Percentiles rank a stretch among this genome's conserved stretches.
These are phyloP conservation scores for Spinus pinus DNA, from an alignment of 2,797 vertebrate species.

Conservation along the genomic window DNA sequence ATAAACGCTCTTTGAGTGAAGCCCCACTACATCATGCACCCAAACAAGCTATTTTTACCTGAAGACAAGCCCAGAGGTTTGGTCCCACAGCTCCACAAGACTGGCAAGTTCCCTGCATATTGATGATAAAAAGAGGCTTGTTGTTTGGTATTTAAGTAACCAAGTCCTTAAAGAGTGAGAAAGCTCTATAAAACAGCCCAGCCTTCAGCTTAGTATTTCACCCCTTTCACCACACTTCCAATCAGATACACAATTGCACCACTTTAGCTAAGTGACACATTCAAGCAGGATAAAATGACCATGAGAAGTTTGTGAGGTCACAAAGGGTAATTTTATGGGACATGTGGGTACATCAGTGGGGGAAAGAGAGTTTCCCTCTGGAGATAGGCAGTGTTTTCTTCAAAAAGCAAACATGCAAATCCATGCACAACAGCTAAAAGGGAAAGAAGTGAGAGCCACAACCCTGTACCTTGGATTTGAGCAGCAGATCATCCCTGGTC, in stretches of 20 bases:
- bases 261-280: background rate
- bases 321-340: background rate
- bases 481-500: slow-evolving; percentile 92
- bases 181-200: background rate
- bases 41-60: slow-evolving; percentile 78
- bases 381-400: background rate
- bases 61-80: slow-evolving; percentile 98
- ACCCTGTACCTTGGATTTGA: slow-evolving; percentile 89
- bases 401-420: background rate
- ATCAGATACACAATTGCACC: background rate
- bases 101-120: slow-evolving; percentile 89
- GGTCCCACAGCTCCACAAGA: slow-evolving; percentile 93
- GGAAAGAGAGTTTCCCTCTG: background rate
- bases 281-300: background rate
- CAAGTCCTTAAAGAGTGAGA: background rate
- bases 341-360: background rate
- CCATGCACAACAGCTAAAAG: background rate
- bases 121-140: background rate
- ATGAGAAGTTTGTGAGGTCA: background rate
- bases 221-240: background rate
- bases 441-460: background rate
- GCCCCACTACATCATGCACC: background rate
- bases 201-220: background rate
- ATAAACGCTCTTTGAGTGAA: background rate
- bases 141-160: background rate